Evolutionary conservation across 2,113 vertebrate genomes (phyloP).

Genomic region (Zosterops japonicus): DNA sequence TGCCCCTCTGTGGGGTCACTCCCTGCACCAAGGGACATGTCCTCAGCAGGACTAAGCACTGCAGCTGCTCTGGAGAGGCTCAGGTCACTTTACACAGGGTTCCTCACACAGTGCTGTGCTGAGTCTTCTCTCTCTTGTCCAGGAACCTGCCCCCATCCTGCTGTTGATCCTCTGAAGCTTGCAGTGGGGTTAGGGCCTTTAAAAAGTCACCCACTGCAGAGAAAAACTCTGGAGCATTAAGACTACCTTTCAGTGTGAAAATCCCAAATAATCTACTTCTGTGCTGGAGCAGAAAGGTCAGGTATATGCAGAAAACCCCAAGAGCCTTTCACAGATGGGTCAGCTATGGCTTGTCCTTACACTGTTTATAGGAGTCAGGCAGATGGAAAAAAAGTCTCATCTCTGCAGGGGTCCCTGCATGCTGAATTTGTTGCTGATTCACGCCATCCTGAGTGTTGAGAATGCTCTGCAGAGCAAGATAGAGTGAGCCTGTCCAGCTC

Average conservation of each 20-base stretch:
- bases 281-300: background rate
- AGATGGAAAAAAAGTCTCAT: background rate
- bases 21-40: background rate
- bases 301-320: background rate
- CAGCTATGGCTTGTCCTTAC: background rate
- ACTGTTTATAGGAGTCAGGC: background rate
- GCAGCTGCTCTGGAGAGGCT: background rate
- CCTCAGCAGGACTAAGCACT: background rate
- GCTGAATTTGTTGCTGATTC: background rate
- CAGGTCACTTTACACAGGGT: fast-evolving
- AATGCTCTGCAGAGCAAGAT: background rate
- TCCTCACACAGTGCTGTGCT: background rate
- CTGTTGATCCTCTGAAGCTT: background rate
- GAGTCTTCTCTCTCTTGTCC: background rate
- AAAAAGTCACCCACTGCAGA: background rate
- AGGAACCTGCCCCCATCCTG: background rate
- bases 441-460: background rate
- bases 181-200: background rate
- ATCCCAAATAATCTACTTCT: background rate
- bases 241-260: background rate
- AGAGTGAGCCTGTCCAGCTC: background rate
- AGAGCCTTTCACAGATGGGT: background rate
- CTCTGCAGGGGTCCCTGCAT: background rate
- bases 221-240: background rate
- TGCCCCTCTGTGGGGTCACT: background rate